phyloP scores from a whole-genome alignment of 2,888 invertebrate genomes.

The Pristionchus japonicus region DNA sequence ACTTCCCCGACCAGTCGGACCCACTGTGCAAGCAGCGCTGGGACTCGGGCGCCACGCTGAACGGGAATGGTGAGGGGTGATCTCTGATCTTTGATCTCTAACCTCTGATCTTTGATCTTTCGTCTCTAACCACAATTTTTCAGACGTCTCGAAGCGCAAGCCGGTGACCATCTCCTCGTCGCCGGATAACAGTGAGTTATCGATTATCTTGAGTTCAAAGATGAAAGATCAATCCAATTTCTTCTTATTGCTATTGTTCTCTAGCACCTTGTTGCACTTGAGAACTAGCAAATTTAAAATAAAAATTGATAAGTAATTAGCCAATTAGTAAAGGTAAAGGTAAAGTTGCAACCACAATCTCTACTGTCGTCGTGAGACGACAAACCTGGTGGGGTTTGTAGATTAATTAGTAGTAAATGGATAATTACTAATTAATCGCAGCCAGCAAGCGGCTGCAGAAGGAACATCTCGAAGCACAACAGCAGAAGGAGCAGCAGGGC shows the following conservation, averaged over 20 bases:
- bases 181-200: not conserved
- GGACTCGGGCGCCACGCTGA: not conserved
- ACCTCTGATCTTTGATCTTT: not conserved
- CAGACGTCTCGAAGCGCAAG: conserved; percentile 6
- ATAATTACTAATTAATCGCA: not conserved
- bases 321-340: too few relatives aligned
- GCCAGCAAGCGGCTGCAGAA: not conserved
- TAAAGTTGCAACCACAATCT: too few relatives aligned
- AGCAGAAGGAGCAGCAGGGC: conserved; percentile 1
- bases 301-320: too few relatives aligned
- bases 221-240: too few relatives aligned
- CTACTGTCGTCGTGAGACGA: too few relatives aligned
- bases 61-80: too few relatives aligned
- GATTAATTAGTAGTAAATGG: not conserved
- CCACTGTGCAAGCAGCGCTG: conserved; percentile 14
- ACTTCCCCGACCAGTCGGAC: not conserved
- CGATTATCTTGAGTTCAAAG: not conserved
- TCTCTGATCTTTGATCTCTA: too few relatives aligned
- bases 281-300: too few relatives aligned
- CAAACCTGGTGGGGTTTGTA: too few relatives aligned
- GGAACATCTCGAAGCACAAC: not conserved
- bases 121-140: not conserved
- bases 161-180: not conserved
- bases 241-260: too few relatives aligned
- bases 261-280: too few relatives aligned